Evolutionary conservation across 2,888 invertebrate species (phyloP).

Genomic region (Boloria euphrosyne): DNA sequence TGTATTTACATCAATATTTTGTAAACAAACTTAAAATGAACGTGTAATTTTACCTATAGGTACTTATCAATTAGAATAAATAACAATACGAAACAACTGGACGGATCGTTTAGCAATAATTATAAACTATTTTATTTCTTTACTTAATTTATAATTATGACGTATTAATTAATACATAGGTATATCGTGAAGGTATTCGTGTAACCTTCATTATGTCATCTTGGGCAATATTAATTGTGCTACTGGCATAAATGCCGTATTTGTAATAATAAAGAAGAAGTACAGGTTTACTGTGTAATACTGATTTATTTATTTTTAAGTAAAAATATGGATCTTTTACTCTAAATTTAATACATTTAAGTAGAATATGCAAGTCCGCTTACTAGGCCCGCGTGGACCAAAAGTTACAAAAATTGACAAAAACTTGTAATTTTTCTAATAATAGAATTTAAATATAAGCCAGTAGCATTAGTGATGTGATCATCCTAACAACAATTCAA

Average conservation of each 20-base stretch:
- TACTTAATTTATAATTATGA: slow-evolving; percentile 27
- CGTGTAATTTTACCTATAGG: slow-evolving; percentile 42
- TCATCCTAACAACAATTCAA: slow-evolving; percentile 18
- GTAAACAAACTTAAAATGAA: slow-evolving; percentile 24
- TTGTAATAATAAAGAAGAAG: background rate
- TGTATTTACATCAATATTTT: background rate
- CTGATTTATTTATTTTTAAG: background rate
- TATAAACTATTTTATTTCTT: slow-evolving; percentile 29
- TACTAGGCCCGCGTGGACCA: too few relatives aligned
- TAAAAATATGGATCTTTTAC: too few relatives aligned
- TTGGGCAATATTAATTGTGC: slow-evolving; percentile 1
- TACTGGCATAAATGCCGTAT: background rate
- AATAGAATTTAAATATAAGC: background rate
- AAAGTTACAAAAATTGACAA: too few relatives aligned
- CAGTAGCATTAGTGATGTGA: slow-evolving; percentile 26
- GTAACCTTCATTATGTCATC: background rate
- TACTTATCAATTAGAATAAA: slow-evolving; percentile 66
- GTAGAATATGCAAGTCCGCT: too few relatives aligned
- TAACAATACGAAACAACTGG: slow-evolving; percentile 73
- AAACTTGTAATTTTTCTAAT: too few relatives aligned
- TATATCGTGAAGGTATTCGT: slow-evolving; percentile 1
- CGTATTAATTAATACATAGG: slow-evolving; percentile 19
- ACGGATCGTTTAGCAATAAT: slow-evolving; percentile 61
- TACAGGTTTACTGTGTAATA: background rate
- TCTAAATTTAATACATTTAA: too few relatives aligned